Evolutionary conservation across 2,888 invertebrate genomes (phyloP).

Genomic region (Chrysina gloriosa): DNA sequence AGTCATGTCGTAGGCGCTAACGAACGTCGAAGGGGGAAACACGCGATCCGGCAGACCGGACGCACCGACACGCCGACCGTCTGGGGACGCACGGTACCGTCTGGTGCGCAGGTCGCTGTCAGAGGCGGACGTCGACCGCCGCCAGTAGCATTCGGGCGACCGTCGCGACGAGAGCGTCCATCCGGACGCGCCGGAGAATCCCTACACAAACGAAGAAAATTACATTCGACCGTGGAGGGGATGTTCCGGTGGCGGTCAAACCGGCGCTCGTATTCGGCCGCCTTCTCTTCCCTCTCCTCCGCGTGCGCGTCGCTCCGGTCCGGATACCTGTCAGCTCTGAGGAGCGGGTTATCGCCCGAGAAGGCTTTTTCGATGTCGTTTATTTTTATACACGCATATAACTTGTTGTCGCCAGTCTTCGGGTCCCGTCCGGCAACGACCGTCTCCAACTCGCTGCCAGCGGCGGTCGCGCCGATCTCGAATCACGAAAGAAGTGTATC

Average conservation of each 20-base stretch:
- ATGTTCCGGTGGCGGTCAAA: too few relatives aligned
- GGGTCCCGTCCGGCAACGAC: background rate
- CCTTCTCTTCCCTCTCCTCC: background rate
- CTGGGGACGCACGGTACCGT: conserved; percentile 7
- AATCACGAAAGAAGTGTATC: too few relatives aligned
- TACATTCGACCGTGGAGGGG: too few relatives aligned
- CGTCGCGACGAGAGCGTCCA: conserved; percentile 13
- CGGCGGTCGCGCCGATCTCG: too few relatives aligned
- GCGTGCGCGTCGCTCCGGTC: background rate
- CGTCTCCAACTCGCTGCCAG: background rate
- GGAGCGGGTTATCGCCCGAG: background rate
- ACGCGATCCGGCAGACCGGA: background rate
- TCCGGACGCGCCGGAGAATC: background rate
- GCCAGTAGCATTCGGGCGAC: conserved; percentile 13
- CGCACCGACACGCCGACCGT: too few relatives aligned
- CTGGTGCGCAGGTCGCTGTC: conserved; percentile 25
- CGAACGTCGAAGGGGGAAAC: background rate
- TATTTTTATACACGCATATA: background rate
- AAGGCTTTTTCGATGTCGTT: background rate
- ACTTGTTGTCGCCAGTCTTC: background rate
- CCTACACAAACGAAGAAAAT: too few relatives aligned
- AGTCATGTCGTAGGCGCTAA: background rate
- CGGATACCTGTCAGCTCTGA: background rate
- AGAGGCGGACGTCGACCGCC: conserved; percentile 26
- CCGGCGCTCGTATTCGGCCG: too few relatives aligned